Evolutionary conservation across 1,140 invertebrate genomes (phyloP).

Genomic region (Meloidogyne exigua): DNA sequence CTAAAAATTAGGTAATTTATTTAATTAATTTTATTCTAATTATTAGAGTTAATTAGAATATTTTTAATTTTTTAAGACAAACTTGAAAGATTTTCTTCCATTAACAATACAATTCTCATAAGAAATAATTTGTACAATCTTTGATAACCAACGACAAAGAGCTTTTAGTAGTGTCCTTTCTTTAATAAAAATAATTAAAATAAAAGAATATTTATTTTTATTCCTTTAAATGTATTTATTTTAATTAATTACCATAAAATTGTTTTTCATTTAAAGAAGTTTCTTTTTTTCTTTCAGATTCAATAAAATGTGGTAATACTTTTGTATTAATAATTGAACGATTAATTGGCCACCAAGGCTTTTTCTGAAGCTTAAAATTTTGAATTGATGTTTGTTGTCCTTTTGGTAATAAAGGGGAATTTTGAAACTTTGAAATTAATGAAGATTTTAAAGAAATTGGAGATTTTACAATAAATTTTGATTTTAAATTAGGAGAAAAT

Average conservation of each 20-base stretch:
- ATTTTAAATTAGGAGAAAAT: not conserved
- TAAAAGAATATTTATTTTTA: no score
- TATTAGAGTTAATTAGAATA: no score
- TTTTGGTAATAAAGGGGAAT: not conserved
- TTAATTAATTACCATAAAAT: not conserved
- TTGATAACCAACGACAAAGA: conserved; percentile 57
- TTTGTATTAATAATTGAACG: not conserved
- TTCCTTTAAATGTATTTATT: no score
- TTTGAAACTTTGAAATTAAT: not conserved
- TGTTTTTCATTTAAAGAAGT: not conserved
- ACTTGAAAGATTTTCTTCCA: conserved; percentile 50
- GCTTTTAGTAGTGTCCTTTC: conserved; percentile 52
- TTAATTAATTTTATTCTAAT: no score
- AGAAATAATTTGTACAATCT: conserved; percentile 52
- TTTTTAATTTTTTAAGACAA: no score
- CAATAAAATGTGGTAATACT: not conserved
- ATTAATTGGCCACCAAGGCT: not conserved
- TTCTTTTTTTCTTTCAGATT: not conserved
- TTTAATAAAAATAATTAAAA: not conserved
- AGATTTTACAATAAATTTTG: not conserved
- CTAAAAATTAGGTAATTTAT: no score
- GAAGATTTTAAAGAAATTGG: not conserved
- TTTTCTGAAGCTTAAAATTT: not conserved
- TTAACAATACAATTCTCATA: conserved; percentile 54
- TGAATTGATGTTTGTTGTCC: not conserved